Evolutionary conservation across 2,797 vertebrate species (phyloP), one percentile per base, ranked within the genome.

Genomic region (Takifugu ocellatus): DNA sequence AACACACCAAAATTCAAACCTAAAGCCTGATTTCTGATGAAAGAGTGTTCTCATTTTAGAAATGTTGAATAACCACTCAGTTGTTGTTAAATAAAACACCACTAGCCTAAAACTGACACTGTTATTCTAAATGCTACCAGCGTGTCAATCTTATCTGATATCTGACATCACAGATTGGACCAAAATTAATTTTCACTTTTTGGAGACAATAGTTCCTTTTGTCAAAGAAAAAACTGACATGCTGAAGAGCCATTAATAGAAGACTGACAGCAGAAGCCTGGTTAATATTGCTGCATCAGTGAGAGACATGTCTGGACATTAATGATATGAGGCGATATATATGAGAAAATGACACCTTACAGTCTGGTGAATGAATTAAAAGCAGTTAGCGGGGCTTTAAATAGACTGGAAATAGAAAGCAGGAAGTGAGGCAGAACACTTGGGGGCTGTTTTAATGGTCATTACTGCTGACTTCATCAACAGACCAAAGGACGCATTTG

Each of bases 211-310:
- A 12, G 12, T 14, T 39, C 11, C 21, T n/a, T 48, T 11, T 5
- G 21, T 11, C 2, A 17, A 27, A 42, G 65, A 75, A 68, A 59
- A n/a, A 31, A 10, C 33, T 67, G 75, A 70, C 69, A 78, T 62
- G 71, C 70, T 58, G 59, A 75, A 71, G 62, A 57, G 78, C 63
- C 51, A 69, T 83, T 79, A 77, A 54, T 29, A 59, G 54, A 17
- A 75, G 68, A 63, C 46, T 63, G 75, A 59, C 70, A 74, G 63
- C 72, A 29, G 63, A 59, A 47, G 70, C 72, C 70, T 79, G 3
- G 0, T 26, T 55, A 63, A 77, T 52, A 61, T 62, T 46, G 43
- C 63, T 51, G 59, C 51, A 33, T 39, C n/a, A 21, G 43, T 44
- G 65, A 68, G 53, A 47, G 51, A 49, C 61, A 11, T 1, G 68